Evolutionary conservation across 2,113 vertebrate genomes (phyloP), one percentile per base, ranked within the genome.

Genomic region (Eleginops maclovinus): DNA sequence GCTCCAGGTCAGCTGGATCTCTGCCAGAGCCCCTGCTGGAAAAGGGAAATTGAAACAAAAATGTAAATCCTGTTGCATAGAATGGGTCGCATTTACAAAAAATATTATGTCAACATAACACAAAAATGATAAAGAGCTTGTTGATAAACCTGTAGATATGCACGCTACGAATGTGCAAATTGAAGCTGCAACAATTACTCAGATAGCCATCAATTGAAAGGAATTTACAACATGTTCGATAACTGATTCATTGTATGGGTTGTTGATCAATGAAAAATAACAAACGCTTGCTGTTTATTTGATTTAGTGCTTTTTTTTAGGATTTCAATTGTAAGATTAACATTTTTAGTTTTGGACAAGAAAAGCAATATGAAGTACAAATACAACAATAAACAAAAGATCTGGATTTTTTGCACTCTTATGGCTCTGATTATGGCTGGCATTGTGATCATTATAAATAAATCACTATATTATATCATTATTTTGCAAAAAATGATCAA

Each of bases 1-100:
- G 1, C 77, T 56, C 46, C 79, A 41, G 81, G 88, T 90, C 76
- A 82, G 69, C 73, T 74, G 82, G 77, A 85, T 82, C 82, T 76
- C 67, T 68, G n/a, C 49, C 13, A 22, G 62, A 73, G n/a, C 50
- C 78, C 83, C 83, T 56, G 77, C 77, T 78, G 75, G 41, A 72
- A 16, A 41, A 64, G 66, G 72, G 43, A 31, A 65, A 85, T 54
- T 71, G 67, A 72, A 67, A 86, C 26, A 79, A 68, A 75, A 80
- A 72, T 43, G 58, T 3, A 55, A 49, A 81, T 67, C 26, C 31
- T 58, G 36, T 82, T 75, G 70, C 47, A 46, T 28, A 55, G 28
- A 61, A 74, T 44, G 55, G 56, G 55, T 21, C 61, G 69, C 58
- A 54, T 66, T 75, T 28, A 64, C 68, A 36, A 63, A 65, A 77